A percentile compares a stretch with the other conserved stretches of the same genome.
Conservation (phyloP, 2,888 invertebrate genomes). For the Lepidochrysops patricia region DNA sequence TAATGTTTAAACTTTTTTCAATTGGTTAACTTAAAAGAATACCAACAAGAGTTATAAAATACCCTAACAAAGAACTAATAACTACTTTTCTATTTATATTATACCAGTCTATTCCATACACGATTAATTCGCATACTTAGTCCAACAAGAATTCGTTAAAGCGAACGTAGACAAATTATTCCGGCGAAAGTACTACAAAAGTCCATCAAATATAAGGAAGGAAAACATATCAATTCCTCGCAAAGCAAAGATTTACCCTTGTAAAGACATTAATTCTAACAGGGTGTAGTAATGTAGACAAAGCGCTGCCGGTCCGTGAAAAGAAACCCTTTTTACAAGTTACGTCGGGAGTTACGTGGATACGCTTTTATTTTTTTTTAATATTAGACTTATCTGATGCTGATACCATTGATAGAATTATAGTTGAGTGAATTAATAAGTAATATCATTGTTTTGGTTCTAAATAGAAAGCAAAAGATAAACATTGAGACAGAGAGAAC, state of each 20-base stretch:
- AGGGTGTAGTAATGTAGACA: slow-evolving; percentile 43
- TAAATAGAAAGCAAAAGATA: no score
- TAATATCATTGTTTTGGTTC: no score
- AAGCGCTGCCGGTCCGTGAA: slow-evolving; percentile 47
- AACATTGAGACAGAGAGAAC: no score
- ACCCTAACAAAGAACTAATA: neutral
- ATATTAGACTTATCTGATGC: no score
- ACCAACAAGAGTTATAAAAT: no score
- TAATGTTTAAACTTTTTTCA: no score
- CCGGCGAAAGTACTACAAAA: neutral
- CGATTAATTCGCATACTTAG: neutral
- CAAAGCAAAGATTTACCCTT: slow-evolving; percentile 39
- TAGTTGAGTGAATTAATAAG: no score
- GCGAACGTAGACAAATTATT: neutral
- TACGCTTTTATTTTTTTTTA: neutral
- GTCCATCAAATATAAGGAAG: slow-evolving; percentile 19
- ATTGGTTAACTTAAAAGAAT: no score
- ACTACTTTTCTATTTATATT: neutral
- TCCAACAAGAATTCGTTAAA: neutral
- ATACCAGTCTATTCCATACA: neutral
- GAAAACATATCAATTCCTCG: slow-evolving; percentile 31
- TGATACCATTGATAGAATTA: no score
- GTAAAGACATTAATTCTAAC: slow-evolving; percentile 54
- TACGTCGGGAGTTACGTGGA: slow-evolving; percentile 16
- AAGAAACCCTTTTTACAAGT: slow-evolving; percentile 56